Evolutionary conservation across 2,888 invertebrate genomes (phyloP).

Genomic region (Lycophotia porphyrea): DNA sequence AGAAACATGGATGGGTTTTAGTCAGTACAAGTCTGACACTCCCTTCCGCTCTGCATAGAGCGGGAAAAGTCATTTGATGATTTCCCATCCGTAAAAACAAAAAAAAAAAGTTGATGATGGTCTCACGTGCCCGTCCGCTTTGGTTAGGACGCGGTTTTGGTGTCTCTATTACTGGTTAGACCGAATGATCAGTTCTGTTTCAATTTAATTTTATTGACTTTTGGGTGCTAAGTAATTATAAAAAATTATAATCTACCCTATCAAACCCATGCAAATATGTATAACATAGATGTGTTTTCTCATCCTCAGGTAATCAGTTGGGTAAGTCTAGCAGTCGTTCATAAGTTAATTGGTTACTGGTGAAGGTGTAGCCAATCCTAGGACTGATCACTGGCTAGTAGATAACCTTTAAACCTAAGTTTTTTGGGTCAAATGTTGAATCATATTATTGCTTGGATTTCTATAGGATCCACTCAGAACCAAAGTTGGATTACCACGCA

Average conservation of each 20-base stretch:
- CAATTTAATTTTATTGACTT: not conserved
- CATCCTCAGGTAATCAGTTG: slow-evolving; percentile 61
- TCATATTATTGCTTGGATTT: not conserved
- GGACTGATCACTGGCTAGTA: slow-evolving; percentile 42
- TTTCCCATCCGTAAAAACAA: no score
- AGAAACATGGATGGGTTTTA: no score
- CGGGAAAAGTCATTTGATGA: no score
- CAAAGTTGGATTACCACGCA: not conserved
- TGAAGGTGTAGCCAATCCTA: slow-evolving; percentile 26
- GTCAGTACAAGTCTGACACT: no score
- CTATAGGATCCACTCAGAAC: not conserved
- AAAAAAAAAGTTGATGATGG: no score
- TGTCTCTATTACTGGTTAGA: not conserved
- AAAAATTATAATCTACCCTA: no score
- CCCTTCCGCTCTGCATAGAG: no score
- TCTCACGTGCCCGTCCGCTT: not conserved
- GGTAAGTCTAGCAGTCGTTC: slow-evolving; percentile 44
- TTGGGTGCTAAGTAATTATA: not conserved
- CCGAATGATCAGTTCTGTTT: not conserved
- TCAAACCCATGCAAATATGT: slow-evolving; percentile 27
- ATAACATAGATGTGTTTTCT: slow-evolving; percentile 43
- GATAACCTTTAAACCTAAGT: not conserved
- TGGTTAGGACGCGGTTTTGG: not conserved
- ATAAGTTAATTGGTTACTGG: slow-evolving; percentile 14
- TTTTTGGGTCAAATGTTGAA: not conserved